Base-by-base conservation (phyloP, 2,113 vertebrate species). In the Clupea harengus region DNA sequence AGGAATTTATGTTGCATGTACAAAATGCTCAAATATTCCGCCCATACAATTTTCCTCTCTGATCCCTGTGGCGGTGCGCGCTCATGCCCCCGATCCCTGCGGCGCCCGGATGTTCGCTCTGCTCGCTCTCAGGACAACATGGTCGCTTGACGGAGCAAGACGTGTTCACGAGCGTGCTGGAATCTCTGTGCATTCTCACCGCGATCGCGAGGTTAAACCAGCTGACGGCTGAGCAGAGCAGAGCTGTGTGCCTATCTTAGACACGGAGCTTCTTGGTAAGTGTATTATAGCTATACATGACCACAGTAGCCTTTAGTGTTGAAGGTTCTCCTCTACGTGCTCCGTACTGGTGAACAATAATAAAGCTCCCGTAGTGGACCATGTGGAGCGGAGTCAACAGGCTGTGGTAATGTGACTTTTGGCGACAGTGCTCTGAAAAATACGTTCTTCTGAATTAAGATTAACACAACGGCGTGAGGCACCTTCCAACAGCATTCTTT, bases 111-210 rank as follows among this genome's bases (percentile, higher is more conserved):
- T 78, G 72, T 78, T 78, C 72, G 9, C 1, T 78, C 72, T 75
- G 72, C 72, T 78, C 39, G 39, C 39, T 1, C 39, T 39, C 13
- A 78, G 72, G 72, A 78, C 72, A 78, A 78, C 72, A 78, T 78
- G 72, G 72, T 78, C 72, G 72, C 72, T 32, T 78, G 72, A 78
- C 72, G 72, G 72, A 39, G 28, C 67, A 75, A 75, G 32, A 78
- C 72, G 72, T 78, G 72, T 78, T 78, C 72, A 78, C 72, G 72
- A 78, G 72, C 72, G 72, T 78, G 72, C 72, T 78, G 72, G 72
- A 78, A 78, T 78, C 72, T 78, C 72, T 39, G 28, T 78, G 72
- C 25, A 78, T 78, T 78, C 72, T 78, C 72, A 39, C 72, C 72
- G 72, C 28, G 28, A 78, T 44, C 72, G 25, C 72, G 72, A 78